A percentile compares a stretch with the other conserved stretches of the same genome.
Conservation (phyloP, 2,113 vertebrate species). For the Sorex araneus region DNA sequence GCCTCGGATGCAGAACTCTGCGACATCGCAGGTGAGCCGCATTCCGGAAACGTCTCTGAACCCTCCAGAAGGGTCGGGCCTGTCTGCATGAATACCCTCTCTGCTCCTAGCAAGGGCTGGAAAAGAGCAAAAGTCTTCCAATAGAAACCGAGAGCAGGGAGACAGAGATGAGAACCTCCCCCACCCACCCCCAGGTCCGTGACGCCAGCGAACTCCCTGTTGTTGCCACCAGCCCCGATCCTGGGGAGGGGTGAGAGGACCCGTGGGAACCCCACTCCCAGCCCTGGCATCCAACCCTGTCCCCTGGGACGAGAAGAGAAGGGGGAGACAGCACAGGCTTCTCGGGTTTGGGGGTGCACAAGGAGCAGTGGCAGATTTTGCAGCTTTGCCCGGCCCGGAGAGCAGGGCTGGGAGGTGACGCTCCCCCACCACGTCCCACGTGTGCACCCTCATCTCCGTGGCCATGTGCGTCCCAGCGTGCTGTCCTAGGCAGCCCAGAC, state of each 20-base stretch:
- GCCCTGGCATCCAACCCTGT: not conserved
- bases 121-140: not conserved
- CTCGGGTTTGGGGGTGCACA: not conserved
- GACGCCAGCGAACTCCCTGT: not conserved
- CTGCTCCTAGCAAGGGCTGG: not conserved
- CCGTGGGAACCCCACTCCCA: too few relatives aligned
- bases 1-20: conserved; percentile 98
- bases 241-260: not conserved
- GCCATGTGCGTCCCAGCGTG: not conserved
- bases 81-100: not conserved
- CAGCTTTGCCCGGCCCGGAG: not conserved
- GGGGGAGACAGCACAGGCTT: not conserved
- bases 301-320: not conserved
- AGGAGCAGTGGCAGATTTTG: not conserved
- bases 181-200: not conserved
- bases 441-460: not conserved
- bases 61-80: not conserved
- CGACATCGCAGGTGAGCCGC: conserved; percentile 96
- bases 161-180: not conserved
- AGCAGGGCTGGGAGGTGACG: not conserved
- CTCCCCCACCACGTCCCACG: accelerated
- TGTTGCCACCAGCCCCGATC: not conserved
- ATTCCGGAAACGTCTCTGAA: not conserved
- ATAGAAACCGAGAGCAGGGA: not conserved
- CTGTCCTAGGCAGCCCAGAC: not conserved